Evolutionary conservation across 2,888 invertebrate genomes (phyloP).

Genomic region (Pterobdella sp.): DNA sequence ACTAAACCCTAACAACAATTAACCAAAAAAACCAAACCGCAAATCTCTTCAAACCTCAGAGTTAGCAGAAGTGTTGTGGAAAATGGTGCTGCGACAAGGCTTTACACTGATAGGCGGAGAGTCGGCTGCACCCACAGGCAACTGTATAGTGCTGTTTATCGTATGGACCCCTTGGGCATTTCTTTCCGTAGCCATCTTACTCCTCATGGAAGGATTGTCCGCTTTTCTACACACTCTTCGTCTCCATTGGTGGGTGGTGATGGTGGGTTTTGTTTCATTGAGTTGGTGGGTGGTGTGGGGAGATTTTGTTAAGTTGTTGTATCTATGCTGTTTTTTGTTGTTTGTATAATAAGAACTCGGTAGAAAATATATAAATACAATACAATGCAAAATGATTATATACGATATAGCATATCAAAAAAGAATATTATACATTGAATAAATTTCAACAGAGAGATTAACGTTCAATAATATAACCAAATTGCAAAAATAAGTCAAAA

Average conservation of each 20-base stretch:
- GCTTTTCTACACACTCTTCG: conserved; percentile 98
- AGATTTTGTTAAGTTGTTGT: background rate
- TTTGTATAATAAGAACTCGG: too few species aligned
- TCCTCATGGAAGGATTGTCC: conserved; percentile 97
- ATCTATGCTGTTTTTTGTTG: too few species aligned
- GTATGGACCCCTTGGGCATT: conserved; percentile 87
- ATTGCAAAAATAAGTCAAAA: background rate
- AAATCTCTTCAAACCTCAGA: conserved; percentile 55
- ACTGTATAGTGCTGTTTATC: conserved; percentile 64
- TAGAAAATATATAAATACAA: too few species aligned
- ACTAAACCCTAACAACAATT: too few species aligned
- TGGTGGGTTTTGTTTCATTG: background rate
- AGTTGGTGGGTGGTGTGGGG: background rate
- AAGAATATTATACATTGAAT: too few species aligned
- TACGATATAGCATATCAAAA: too few species aligned
- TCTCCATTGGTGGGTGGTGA: conserved; percentile 72
- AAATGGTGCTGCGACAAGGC: conserved; percentile 69
- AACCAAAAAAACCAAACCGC: too few species aligned
- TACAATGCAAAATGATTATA: too few species aligned
- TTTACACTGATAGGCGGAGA: conserved; percentile 60
- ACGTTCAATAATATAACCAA: background rate
- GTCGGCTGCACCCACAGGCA: conserved; percentile 56
- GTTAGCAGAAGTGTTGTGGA: conserved; percentile 77
- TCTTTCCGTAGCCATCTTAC: conserved; percentile 84
- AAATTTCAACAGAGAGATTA: too few species aligned